These are phyloP conservation scores for Chrysopa pallens DNA, from an alignment of 1,140 invertebrate species.

Conservation along the genomic window DNA sequence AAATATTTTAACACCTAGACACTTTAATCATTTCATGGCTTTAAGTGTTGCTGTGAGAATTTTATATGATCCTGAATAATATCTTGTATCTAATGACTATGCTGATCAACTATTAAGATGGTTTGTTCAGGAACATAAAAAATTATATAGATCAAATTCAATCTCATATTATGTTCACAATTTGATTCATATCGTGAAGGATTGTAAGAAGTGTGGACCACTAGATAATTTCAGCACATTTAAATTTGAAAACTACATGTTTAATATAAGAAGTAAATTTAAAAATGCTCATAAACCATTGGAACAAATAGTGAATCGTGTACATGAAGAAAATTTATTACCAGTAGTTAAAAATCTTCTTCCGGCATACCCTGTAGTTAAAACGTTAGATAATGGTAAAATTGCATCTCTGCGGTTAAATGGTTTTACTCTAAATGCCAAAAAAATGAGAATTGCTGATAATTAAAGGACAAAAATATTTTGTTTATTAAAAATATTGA, in stretches of 20 bases:
- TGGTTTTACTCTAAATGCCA: no score
- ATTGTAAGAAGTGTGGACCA: constrained; percentile 3
- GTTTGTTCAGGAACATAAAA: constrained; percentile 5
- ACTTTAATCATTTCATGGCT: constrained; percentile 5
- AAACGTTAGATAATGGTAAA: no score
- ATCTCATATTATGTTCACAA: constrained; percentile 9
- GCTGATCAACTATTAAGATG: constrained; percentile 4
- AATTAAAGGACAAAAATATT: no score
- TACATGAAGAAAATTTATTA: no score
- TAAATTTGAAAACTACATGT: constrained; percentile 7
- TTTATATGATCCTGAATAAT: not conserved
- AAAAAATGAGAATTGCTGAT: no score
- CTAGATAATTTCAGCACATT: constrained; percentile 6
- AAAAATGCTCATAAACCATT: constrained; percentile 3
- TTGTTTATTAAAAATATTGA: no score
- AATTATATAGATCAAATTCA: constrained; percentile 5
- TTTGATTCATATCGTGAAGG: constrained; percentile 5
- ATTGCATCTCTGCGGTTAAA: no score
- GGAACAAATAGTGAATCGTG: not conserved
- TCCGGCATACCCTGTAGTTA: no score
- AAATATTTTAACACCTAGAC: not conserved
- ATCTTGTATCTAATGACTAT: constrained; percentile 1
- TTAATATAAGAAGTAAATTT: constrained; percentile 1
- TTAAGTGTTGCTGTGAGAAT: constrained; percentile 4
- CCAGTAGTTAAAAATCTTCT: no score